Base-by-base conservation (phyloP, 2,888 invertebrate species). In the Eueremaeus valkanovi region DNA sequence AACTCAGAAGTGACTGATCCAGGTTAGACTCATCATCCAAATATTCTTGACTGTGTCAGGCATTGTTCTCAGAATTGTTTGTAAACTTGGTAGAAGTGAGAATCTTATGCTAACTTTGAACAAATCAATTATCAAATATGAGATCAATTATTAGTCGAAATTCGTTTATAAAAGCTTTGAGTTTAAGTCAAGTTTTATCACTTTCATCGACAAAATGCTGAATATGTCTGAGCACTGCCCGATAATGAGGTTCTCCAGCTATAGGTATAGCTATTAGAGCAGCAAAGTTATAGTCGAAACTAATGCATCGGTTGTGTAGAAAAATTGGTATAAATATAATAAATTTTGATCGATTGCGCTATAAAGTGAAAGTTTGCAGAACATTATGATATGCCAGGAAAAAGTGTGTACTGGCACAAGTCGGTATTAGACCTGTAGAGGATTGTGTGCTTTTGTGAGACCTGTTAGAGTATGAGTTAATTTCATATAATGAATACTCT, bases 401-500 rank as follows among this genome's bases (percentile, higher is more conserved):
- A 45, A 3, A 45, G 9, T 45, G 45, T 13, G 45, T 18, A 45
- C 45, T 36, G 36, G 36, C 36, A 36, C 36, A 5, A 36, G 5
- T 36, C 36, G 36, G 36, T 11, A 36, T 11, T 36, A 36, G 6
- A 36, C 6, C 36, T 11, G 6, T 36, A 11, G 36, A 36, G 11
- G 5, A 36, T 5, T 36, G 36, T 36, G 36, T 36, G 36, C 36
- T 8, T 36, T 36, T 8, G 11, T 36, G 11, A 55, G 55, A 55
- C 24, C 55, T 27, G 24, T 55, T 55, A 24, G 55, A 55, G 6
- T 24, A 24, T 55, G 8, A 55, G 21, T 24, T 55, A 24, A 55
- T 55, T 24, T 24, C 1, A 55, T 55, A 55, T 24, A 55, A 55
- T 55, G 55, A 55, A 55, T 55, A 55, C 55, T 55, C 55, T 55